phyloP scores from a whole-genome alignment of 2,113 vertebrate species.

The Dryoscopus gambensis region DNA sequence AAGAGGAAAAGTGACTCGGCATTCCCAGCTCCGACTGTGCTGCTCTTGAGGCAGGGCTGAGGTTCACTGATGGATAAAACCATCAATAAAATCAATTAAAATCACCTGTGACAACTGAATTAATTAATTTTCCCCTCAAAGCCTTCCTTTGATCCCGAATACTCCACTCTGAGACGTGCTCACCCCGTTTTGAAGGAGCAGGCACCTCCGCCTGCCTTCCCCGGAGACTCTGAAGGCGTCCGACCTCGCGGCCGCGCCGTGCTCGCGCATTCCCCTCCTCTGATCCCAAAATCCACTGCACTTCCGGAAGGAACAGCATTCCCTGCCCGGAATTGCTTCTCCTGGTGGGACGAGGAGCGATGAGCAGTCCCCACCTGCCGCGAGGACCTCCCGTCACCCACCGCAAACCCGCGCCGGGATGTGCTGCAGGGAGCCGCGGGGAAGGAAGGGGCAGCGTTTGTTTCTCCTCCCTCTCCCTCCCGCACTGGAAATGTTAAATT shows the following conservation, averaged over 20 bases:
- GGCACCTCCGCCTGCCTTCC: neutral
- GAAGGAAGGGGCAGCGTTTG: slow-evolving; percentile 32
- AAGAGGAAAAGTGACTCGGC: neutral
- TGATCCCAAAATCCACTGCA: neutral
- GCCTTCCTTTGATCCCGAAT: neutral
- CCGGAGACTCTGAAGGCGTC: neutral
- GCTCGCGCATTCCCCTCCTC: neutral
- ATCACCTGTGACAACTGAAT: neutral
- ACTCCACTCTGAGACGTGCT: neutral
- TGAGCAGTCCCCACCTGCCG: neutral
- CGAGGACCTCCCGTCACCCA: neutral
- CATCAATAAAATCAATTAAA: no score
- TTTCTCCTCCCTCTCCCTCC: slow-evolving; percentile 74
- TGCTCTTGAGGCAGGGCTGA: neutral
- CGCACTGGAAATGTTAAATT: slow-evolving; percentile 69
- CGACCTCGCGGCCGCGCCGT: neutral
- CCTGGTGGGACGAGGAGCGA: neutral
- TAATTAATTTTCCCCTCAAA: neutral
- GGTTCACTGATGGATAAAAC: neutral
- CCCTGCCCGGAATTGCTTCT: neutral
- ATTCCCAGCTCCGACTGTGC: neutral
- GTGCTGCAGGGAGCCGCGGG: neutral
- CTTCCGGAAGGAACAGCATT: neutral
- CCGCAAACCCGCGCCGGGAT: neutral
- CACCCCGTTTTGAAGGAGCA: neutral